phyloP scores from a whole-genome alignment of 2,797 vertebrate species.

The Aulostomus chinensis region DNA sequence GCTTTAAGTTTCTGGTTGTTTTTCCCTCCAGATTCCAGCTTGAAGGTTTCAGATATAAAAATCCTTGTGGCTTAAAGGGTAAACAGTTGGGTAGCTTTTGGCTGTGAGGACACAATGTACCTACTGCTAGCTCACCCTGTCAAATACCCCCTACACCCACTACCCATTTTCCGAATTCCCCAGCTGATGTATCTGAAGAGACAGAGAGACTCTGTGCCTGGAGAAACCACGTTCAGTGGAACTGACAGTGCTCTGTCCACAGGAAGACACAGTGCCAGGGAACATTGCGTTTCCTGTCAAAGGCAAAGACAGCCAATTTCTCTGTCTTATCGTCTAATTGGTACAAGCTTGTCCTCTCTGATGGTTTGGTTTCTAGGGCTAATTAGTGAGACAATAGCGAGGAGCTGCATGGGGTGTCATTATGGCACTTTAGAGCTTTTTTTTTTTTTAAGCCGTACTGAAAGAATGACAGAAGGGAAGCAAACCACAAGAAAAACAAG shows the following conservation, averaged over 20 bases:
- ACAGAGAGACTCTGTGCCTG: slow-evolving; percentile 65
- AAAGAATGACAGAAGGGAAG: slow-evolving; percentile 27
- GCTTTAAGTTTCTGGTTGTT: slow-evolving; percentile 3
- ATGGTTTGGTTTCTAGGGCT: slow-evolving; percentile 31
- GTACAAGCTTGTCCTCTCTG: slow-evolving; percentile 47
- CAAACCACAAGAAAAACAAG: slow-evolving; percentile 20
- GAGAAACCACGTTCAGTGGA: slow-evolving; percentile 42
- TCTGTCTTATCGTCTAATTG: slow-evolving; percentile 54
- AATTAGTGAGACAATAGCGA: slow-evolving; percentile 49
- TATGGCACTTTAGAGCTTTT: slow-evolving; percentile 33
- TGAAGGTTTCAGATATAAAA: slow-evolving; percentile 20
- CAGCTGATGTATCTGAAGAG: slow-evolving; percentile 67
- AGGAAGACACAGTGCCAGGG: slow-evolving; percentile 12
- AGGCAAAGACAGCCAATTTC: slow-evolving; percentile 37
- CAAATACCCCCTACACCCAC: slow-evolving; percentile 42
- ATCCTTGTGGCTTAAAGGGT: slow-evolving; percentile 24
- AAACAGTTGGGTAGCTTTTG: slow-evolving; percentile 44
- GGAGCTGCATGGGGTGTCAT: slow-evolving; percentile 46
- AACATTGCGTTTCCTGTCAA: slow-evolving; percentile 47
- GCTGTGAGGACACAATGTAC: slow-evolving; percentile 46
- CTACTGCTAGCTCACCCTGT: slow-evolving; percentile 31
- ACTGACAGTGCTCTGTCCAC: slow-evolving; percentile 50
- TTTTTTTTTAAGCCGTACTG: slow-evolving; percentile 23
- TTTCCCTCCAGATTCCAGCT: slow-evolving; percentile 2
- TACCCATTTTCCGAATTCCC: slow-evolving; percentile 59